Evolutionary conservation across 1,140 invertebrate species (phyloP), one percentile per base, ranked within the genome.

Genomic region (Theocolax elegans): DNA sequence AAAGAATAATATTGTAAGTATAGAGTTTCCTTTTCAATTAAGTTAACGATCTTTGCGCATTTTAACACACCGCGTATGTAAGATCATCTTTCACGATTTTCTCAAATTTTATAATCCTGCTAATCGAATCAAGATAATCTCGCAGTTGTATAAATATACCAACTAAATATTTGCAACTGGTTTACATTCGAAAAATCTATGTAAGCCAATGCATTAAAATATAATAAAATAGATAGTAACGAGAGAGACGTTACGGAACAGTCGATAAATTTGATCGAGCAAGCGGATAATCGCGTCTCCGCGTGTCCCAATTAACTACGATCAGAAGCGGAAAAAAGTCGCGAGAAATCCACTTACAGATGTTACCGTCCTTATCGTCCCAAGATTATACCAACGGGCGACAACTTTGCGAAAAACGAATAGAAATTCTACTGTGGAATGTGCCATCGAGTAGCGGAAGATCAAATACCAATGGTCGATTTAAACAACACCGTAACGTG

Each of bases 401-500:
- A 35, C 44, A 35, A 49, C 15, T 13, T 35, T 9, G 31, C 8
- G 48, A 64, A 40, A 63, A 63, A 35, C 13, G 27, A 31, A 31
- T 6, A 23, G 1, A 15, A 2, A 1, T 23, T 15, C 13, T 23
- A 23, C 15, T 10, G 62, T 21, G 48, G 31, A 25, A 27, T 29
- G 49, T 27, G 31, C 23, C 23, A 25, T 46, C 38, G 17, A 40
- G 29, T 64, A 65, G 63, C 62, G 62, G 31, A 53, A 40, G 62
- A 64, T 53, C 62, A 53, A 64, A 29, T 35, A 40, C 8, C 48
- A 27, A 13, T 38, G 29, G 35, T 25, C 31, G 54, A 49, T 66
- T 66, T 54, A 66, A 66, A 66, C 49, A 49, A 66, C 51, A 66
- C 54, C 63, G 35, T 7, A 64, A 40, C 62, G 62, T 51, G 62